These are phyloP conservation scores for Dendrocopos noguchii DNA, from an alignment of 2,113 vertebrate genomes.

Conservation along the genomic window DNA sequence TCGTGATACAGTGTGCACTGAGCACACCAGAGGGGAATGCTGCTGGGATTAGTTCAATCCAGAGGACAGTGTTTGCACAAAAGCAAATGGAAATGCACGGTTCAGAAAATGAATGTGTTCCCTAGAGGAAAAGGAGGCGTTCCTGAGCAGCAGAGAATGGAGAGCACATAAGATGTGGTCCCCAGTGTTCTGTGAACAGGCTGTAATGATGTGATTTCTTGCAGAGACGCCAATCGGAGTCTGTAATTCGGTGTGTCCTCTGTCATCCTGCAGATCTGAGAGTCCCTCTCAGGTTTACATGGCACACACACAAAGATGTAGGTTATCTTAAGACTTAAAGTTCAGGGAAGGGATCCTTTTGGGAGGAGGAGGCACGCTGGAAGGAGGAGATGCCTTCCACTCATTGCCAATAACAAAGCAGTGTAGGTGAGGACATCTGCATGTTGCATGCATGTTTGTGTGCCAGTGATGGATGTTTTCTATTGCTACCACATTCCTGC, in stretches of 20 bases:
- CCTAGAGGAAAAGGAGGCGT: background rate
- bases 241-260: background rate
- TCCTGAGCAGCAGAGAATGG: background rate
- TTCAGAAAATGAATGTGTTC: background rate
- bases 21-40: background rate
- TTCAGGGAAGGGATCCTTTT: background rate
- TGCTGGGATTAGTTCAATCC: background rate
- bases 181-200: background rate
- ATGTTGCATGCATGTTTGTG: rapidly evolving
- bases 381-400: background rate
- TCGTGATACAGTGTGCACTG: rapidly evolving
- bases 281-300: background rate
- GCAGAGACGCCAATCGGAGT: background rate
- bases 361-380: background rate
- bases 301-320: rapidly evolving
- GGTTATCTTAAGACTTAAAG: background rate
- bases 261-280: background rate
- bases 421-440: background rate
- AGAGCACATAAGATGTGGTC: background rate
- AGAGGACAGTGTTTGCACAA: background rate
- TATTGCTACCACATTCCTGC: background rate
- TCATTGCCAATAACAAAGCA: background rate
- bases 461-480: background rate
- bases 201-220: background rate
- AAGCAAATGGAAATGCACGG: background rate